Evolutionary conservation across 2,888 invertebrate species (phyloP).

Genomic region (Stenurella melanura): DNA sequence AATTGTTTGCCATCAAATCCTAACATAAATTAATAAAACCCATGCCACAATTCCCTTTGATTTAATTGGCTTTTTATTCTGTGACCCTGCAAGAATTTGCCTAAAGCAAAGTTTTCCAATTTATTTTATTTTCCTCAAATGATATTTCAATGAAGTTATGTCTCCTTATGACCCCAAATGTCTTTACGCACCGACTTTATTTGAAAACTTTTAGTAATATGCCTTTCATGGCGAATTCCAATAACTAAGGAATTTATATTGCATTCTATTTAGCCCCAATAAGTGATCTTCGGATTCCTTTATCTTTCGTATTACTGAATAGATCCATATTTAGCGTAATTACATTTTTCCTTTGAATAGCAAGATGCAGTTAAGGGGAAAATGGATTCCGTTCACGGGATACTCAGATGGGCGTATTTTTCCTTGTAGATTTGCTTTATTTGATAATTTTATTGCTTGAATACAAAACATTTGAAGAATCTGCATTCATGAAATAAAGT

Average conservation of each 20-base stretch:
- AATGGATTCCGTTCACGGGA: slow-evolving; percentile 17
- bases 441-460: no score
- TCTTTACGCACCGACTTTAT: slow-evolving; percentile 56
- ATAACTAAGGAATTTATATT: slow-evolving; percentile 69
- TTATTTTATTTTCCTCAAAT: slow-evolving; percentile 19
- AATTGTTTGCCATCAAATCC: background rate
- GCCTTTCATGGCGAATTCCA: slow-evolving; percentile 62
- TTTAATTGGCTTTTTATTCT: background rate
- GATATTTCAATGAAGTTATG: slow-evolving; percentile 23
- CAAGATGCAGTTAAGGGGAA: slow-evolving; percentile 1
- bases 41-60: background rate
- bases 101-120: slow-evolving; percentile 5
- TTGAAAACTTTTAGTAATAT: slow-evolving; percentile 67
- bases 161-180: slow-evolving; percentile 6
- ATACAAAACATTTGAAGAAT: no score
- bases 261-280: slow-evolving; percentile 65
- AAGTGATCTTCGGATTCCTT: slow-evolving; percentile 54
- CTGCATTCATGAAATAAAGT: no score
- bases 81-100: background rate
- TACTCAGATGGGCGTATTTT: no score
- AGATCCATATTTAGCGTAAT: slow-evolving; percentile 44
- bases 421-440: no score
- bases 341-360: slow-evolving; percentile 41
- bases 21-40: background rate
- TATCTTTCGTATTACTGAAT: slow-evolving; percentile 39